Base-by-base conservation (phyloP, 2,888 invertebrate species). In the Trisateles emortualis region DNA sequence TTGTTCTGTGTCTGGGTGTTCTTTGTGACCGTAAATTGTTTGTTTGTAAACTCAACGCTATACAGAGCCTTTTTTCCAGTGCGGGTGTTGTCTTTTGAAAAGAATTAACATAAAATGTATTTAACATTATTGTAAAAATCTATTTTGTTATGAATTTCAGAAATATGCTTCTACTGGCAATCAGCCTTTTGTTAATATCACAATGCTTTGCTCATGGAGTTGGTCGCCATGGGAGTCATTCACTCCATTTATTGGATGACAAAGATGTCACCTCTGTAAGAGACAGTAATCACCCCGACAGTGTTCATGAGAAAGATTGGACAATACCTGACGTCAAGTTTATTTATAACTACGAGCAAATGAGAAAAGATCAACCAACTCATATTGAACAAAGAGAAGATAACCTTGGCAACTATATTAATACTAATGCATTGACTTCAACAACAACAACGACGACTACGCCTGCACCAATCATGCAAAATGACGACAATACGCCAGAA, bases 351-450 rank as follows among this genome's bases (percentile, higher is more conserved):
- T 84, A 78, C 38, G 71, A 83, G 51, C 83, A 84, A 51, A 59
- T 60, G 17, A 72, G 76, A 51, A 66, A 52, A 8, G 75, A 79
- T 36, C 78, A 83, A 51, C 76, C 76, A 3, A 65, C 79, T 1
- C 79, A 79, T 46, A 53, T 83, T 3, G 81, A 84, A 56, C 61
- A 70, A 45, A 76, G 79, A 63, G 76, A 81, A 35, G 84, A 84
- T 60, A 72, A 78, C 47, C 56, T 82, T 10, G 74, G 75, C 35
- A 72, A 69, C 19, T 84, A 84, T 46, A 69, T 80, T 66, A 57
- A 73, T 55, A 69, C 59, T 44, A 66, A 56, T 48, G 63, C 65
- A 14, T 14, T 14, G 66, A 19, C 22, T 1, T 4, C 49, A 32
- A 68, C 59, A 2, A 74, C 74, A 5, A 74, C 76, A 35, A 75